Evolutionary conservation across 2,888 invertebrate genomes (phyloP), one percentile per base, ranked within the genome.

Genomic region (Lasioglossum pauxillum): DNA sequence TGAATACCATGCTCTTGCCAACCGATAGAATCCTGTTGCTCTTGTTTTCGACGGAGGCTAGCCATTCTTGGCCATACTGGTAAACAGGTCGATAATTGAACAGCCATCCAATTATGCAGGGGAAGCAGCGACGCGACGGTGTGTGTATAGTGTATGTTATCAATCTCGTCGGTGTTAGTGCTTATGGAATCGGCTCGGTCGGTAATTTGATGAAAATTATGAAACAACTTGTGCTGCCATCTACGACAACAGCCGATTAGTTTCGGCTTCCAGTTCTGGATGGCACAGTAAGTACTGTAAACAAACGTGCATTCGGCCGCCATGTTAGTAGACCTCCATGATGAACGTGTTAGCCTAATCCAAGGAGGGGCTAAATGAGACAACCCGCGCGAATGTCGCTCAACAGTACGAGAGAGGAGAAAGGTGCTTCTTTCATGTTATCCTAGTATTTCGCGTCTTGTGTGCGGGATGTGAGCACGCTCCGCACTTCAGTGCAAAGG

Each of bases 331-430:
- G 44, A 64, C 78, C 83, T 85, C 19, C 53, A 85, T 14, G 38
- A 12, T 4, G 16, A 78, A 80, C 87, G 85, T 94, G 91, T 49
- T 92, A 72, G 83, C 94, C 94, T 94, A 92, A 82, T 94, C 72
- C 87, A 91, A 94, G 94, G 94, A 95, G 94, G 95, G 95, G 95
- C 94, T 93, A 92, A 93, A 93, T 93, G 94, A 94, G 94, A 94
- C 94, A 95, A 94, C 94, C 94, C 95, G 95, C 95, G 95, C 95
- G 94, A 95, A 95, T 93, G 90, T 92, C 89, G 93, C 92, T 91
- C 89, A 91, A 91, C 93, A 90, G 92, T 90, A 91, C 92, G 91
- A 92, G 92, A 93, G 92, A 93, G 92, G 93, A 93, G 94, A 92
- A 92, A 93, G 88, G 85, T 90, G 83, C 8, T 74, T 57, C 80